Percentiles rank a stretch among this genome's conserved stretches.
Evolutionary conservation across 2,797 vertebrate genomes (phyloP).

Genomic region (Chrysolophus pictus): DNA sequence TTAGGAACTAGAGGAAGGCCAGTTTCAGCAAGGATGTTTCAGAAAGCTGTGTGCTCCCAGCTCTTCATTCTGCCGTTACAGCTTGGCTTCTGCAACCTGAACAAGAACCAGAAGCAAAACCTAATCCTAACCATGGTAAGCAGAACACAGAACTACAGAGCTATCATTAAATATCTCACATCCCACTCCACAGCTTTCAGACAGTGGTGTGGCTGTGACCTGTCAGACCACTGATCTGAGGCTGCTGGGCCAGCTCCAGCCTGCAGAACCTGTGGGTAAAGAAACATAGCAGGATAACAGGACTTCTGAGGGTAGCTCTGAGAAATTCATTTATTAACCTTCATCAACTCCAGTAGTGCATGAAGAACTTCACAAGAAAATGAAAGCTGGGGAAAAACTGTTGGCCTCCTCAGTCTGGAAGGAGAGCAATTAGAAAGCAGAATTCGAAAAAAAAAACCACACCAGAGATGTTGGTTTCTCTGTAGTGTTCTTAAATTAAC

Average conservation of each 20-base stretch:
- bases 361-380: background rate
- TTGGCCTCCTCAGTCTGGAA: background rate
- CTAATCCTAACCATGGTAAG: background rate
- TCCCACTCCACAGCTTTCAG: background rate
- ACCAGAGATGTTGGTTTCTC: background rate
- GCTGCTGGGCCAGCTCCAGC: fast-evolving
- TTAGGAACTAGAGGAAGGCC: background rate
- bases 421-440: background rate
- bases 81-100: background rate
- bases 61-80: background rate
- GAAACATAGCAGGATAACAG: background rate
- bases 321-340: background rate
- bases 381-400: background rate
- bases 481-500: background rate
- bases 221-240: background rate
- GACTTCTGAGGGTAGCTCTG: background rate
- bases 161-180: background rate
- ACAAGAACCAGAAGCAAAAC: background rate
- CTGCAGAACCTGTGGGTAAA: background rate
- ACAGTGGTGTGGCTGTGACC: background rate
- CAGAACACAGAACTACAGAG: background rate
- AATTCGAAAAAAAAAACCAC: fast-evolving
- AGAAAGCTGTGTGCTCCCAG: background rate
- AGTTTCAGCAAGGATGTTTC: background rate
- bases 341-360: background rate